Evolutionary conservation across 2,797 vertebrate genomes (phyloP).

Genomic region (Loris lydekkerianus): DNA sequence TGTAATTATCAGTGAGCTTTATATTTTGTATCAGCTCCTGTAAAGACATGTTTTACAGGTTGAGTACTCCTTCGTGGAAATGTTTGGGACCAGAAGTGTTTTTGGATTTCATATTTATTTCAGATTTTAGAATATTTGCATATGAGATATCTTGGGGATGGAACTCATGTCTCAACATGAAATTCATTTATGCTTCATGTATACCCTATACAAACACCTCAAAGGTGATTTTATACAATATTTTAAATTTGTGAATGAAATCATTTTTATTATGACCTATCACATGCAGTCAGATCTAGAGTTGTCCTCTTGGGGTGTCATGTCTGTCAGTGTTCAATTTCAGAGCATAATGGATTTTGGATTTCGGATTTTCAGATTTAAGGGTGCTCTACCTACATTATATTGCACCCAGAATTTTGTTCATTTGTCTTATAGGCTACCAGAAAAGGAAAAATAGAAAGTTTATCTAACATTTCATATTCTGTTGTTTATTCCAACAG

Average conservation of each 20-base stretch:
- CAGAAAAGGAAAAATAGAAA: not conserved
- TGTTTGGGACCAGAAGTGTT: not conserved
- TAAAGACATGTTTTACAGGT: constrained; percentile 12
- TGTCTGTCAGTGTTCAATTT: not conserved
- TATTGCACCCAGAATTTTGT: constrained; percentile 53
- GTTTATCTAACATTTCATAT: not conserved
- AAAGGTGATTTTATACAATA: not conserved
- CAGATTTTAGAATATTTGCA: not conserved
- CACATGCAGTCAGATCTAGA: not conserved
- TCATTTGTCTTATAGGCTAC: constrained; percentile 40
- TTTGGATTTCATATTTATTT: not conserved
- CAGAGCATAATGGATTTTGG: not conserved
- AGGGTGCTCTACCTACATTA: not conserved
- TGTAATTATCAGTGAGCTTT: constrained; percentile 54
- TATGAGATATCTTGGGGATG: not conserved
- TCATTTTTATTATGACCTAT: not conserved
- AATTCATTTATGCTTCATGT: not conserved
- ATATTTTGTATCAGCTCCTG: constrained; percentile 10
- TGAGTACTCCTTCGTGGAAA: not conserved
- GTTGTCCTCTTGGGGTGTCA: not conserved
- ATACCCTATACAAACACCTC: not conserved
- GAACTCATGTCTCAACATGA: not conserved
- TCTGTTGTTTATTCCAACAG: not conserved
- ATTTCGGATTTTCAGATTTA: not conserved
- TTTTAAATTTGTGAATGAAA: not conserved